These are phyloP conservation scores for Miltochrista miniata DNA, from an alignment of 2,888 invertebrate species.

Conservation along the genomic window DNA sequence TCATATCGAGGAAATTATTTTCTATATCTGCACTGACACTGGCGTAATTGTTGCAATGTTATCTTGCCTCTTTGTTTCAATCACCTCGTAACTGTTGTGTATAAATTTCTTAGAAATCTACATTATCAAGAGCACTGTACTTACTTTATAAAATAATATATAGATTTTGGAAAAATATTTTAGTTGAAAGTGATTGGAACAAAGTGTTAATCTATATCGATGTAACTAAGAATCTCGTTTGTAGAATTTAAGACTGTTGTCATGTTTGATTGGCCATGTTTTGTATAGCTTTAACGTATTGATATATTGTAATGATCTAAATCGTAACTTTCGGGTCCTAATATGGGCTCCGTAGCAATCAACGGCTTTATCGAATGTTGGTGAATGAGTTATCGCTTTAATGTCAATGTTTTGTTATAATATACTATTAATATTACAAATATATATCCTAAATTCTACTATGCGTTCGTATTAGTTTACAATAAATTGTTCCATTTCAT, in stretches of 20 bases:
- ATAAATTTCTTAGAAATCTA: neutral
- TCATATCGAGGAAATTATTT: slow-evolving; percentile 53
- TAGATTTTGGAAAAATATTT: neutral
- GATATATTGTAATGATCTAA: slow-evolving; percentile 55
- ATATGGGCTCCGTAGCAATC: slow-evolving; percentile 53
- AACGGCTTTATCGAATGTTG: slow-evolving; percentile 76
- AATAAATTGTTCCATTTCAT: slow-evolving; percentile 80
- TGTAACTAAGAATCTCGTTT: slow-evolving; percentile 40
- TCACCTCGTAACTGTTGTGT: slow-evolving; percentile 11
- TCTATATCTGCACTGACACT: slow-evolving; percentile 45
- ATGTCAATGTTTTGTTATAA: slow-evolving; percentile 79
- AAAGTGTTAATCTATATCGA: slow-evolving; percentile 31
- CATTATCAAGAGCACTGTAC: neutral
- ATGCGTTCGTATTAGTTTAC: slow-evolving; percentile 81
- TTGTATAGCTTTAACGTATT: slow-evolving; percentile 77
- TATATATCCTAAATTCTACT: slow-evolving; percentile 82
- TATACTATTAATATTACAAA: slow-evolving; percentile 77
- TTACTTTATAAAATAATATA: slow-evolving; percentile 6
- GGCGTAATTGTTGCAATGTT: slow-evolving; percentile 41
- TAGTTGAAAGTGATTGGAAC: slow-evolving; percentile 25
- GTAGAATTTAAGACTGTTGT: slow-evolving; percentile 71
- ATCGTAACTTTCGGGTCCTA: slow-evolving; percentile 15
- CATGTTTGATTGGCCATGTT: slow-evolving; percentile 68
- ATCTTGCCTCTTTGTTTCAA: slow-evolving; percentile 26
- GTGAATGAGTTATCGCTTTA: slow-evolving; percentile 77